Conservation (phyloP, 2,888 invertebrate species). For the Sceliomorpha sp. region DNA sequence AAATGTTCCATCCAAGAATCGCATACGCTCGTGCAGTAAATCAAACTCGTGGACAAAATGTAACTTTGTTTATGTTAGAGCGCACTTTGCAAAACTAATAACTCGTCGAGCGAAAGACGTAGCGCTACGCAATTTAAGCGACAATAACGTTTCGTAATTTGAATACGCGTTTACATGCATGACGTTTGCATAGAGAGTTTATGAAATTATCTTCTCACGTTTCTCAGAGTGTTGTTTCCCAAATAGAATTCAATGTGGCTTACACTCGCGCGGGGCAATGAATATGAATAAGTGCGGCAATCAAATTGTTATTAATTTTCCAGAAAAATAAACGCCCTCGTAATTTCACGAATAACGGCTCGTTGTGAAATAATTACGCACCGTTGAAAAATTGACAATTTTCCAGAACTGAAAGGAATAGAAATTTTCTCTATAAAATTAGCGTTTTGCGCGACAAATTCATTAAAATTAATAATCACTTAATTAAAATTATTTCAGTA, state of each 20-base stretch:
- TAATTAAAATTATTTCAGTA: too few species aligned
- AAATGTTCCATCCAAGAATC: too few species aligned
- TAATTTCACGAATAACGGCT: too few species aligned
- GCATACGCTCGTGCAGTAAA: too few species aligned
- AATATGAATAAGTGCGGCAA: constrained; percentile 3
- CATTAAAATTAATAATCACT: too few species aligned
- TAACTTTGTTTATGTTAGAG: constrained; percentile 35
- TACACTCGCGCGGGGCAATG: constrained; percentile 11
- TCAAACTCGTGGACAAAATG: constrained; percentile 23
- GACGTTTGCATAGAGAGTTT: constrained; percentile 36
- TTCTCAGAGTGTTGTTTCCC: constrained; percentile 29
- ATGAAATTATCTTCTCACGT: constrained; percentile 37
- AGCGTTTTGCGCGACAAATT: too few species aligned
- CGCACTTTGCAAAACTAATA: constrained; percentile 34
- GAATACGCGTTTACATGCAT: constrained; percentile 44
- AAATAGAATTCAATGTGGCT: constrained; percentile 29
- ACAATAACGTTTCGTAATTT: constrained; percentile 46
- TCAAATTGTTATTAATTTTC: not conserved
- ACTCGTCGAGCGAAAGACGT: constrained; percentile 38
- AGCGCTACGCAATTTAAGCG: constrained; percentile 38
- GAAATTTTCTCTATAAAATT: too few species aligned
- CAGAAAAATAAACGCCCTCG: too few species aligned
- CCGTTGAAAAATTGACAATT: too few species aligned
- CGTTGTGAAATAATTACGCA: too few species aligned
- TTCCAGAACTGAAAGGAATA: too few species aligned